These are phyloP conservation scores for Sebastes vulpes DNA, from an alignment of 2,797 vertebrate genomes.

Conservation along the genomic window DNA sequence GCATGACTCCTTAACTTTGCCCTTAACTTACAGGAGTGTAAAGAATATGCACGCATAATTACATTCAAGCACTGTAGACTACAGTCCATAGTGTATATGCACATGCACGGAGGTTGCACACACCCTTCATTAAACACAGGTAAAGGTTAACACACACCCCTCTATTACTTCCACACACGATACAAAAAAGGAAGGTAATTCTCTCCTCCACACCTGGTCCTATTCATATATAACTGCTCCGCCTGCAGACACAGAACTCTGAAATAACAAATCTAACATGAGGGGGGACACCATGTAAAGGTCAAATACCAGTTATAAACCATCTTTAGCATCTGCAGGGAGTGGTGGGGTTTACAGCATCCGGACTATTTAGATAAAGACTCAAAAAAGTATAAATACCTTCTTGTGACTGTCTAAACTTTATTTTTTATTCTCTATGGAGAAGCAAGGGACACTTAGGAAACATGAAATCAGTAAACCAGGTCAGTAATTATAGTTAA, in stretches of 20 bases:
- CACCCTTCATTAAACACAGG: slow-evolving; percentile 27
- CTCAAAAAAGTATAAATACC: neutral
- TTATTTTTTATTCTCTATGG: neutral
- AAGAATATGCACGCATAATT: neutral
- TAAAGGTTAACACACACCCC: slow-evolving; percentile 23
- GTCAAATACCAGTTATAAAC: neutral
- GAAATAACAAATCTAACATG: neutral
- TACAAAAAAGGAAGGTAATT: slow-evolving; percentile 48
- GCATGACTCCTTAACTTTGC: neutral
- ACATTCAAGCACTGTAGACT: neutral
- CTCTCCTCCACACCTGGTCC: slow-evolving; percentile 29
- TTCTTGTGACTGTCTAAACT: neutral
- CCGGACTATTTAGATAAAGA: neutral
- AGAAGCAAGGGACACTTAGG: neutral
- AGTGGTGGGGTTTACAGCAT: neutral
- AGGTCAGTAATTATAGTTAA: neutral
- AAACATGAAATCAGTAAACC: neutral
- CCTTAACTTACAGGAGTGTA: neutral
- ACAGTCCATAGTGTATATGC: neutral
- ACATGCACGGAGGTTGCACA: slow-evolving; percentile 8
- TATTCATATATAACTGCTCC: neutral
- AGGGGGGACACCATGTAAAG: neutral
- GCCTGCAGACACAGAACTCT: slow-evolving; percentile 34
- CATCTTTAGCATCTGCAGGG: neutral
- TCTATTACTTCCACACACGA: slow-evolving; percentile 22